Evolutionary conservation across 2,888 invertebrate species (phyloP).

Genomic region (Drosophila formosana): DNA sequence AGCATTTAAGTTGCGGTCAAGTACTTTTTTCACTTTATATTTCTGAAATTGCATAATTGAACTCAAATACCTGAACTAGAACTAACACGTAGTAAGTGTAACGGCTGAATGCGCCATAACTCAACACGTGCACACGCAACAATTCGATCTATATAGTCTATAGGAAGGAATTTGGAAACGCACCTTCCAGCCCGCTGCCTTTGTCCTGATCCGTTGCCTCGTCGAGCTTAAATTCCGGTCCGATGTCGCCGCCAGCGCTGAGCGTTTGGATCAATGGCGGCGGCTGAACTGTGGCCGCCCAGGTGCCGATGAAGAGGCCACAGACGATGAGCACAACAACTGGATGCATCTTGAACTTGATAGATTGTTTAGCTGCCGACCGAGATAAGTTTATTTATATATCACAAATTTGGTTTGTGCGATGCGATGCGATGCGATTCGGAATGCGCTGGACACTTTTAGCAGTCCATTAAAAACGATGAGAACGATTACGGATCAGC

Average conservation of each 20-base stretch:
- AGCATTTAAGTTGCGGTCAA: background rate
- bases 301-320: slow-evolving; percentile 28
- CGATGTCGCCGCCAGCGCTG: slow-evolving; percentile 69
- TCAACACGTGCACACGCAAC: slow-evolving; percentile 14
- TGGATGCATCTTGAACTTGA: slow-evolving; percentile 40
- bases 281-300: slow-evolving; percentile 67
- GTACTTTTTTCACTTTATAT: background rate
- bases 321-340: slow-evolving; percentile 25
- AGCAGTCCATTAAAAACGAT: slow-evolving; percentile 41
- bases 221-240: slow-evolving; percentile 65
- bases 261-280: slow-evolving; percentile 73
- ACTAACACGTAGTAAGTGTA: slow-evolving; percentile 48
- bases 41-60: slow-evolving; percentile 44
- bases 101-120: slow-evolving; percentile 35
- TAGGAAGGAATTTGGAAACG: slow-evolving; percentile 15
- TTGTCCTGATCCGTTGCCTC: slow-evolving; percentile 6
- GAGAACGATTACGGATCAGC: slow-evolving; percentile 6
- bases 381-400: slow-evolving; percentile 22
- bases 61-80: slow-evolving; percentile 21
- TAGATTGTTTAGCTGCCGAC: slow-evolving; percentile 6
- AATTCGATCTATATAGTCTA: background rate
- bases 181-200: slow-evolving; percentile 62
- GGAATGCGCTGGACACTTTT: slow-evolving; percentile 23
- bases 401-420: slow-evolving; percentile 47
- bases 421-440: background rate